Base-by-base conservation (phyloP, 2,888 invertebrate species). In the Aricia artaxerxes region DNA sequence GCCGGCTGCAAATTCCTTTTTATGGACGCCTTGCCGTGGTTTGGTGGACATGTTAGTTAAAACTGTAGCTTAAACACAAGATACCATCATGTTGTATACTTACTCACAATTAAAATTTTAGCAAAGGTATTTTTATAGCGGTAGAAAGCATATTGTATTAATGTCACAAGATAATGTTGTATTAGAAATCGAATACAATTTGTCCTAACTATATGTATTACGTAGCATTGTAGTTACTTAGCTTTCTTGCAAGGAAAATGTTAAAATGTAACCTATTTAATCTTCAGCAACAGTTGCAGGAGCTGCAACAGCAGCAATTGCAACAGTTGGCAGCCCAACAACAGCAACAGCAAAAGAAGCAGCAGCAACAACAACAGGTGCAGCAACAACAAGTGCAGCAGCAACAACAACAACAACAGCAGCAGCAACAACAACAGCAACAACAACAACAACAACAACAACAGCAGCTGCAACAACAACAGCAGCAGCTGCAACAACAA, bases 1-100 rank as follows among this genome's bases (percentile, higher is more conserved):
- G 96, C 96, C 87, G 94, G 96, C 81, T 95, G 97, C 84, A 97
- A 97, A 89, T 92, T 95, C 85, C 90, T 92, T 80, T 90, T 92
- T 81, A 87, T 92, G 83, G 89, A 89, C 81, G 89, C 89, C 78
- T 82, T 91, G 83, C 93, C 94, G 85, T 92, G 95, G 84, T 92
- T 92, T 84, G 89, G 89, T 76, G 89, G 89, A 82, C 89, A 90
- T 81, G 86, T 91, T 82, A 87, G 89, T 83, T 88, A 86, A 53
- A 53, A 13, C 53, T 81, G 86, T 87, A 81, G 86, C 40, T 78
- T 38, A n/a, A 24, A 73, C 40, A 78, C 13, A 53, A 13, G 4
- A 53, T 53, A 53, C 13, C 53, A 53, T 61, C 60, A 60, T 44
- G 44, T 44, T 44, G 44, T 44, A 44, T 61, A 24, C 24, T 24